Conservation (phyloP, 2,888 invertebrate genomes). For the Hipparchia sbordonii region DNA sequence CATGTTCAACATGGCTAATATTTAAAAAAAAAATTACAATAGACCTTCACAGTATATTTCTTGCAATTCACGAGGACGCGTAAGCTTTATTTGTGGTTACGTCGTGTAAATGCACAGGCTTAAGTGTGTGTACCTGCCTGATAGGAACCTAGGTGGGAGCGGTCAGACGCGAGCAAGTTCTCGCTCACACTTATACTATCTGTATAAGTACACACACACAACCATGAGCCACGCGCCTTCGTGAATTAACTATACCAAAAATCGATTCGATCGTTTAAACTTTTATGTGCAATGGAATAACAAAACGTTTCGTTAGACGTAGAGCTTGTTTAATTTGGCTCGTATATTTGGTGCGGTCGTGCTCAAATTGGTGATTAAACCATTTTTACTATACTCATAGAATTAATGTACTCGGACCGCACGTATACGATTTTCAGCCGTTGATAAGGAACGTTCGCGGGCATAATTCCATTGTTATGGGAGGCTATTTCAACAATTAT, state of each 20-base stretch:
- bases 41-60: too few relatives aligned
- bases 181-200: too few relatives aligned
- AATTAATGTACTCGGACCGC: slow-evolving; percentile 32
- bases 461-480: slow-evolving; percentile 29
- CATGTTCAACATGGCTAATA: too few relatives aligned
- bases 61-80: too few relatives aligned
- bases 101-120: too few relatives aligned
- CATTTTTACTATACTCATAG: slow-evolving; percentile 41
- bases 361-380: slow-evolving; percentile 47
- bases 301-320: slow-evolving; percentile 40
- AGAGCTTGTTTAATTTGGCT: slow-evolving; percentile 52
- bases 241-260: neutral
- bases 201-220: too few relatives aligned
- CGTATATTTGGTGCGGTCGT: slow-evolving; percentile 44
- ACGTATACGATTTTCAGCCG: slow-evolving; percentile 34
- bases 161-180: too few relatives aligned
- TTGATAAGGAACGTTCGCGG: slow-evolving; percentile 36
- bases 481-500: slow-evolving; percentile 31
- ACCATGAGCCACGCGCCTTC: too few relatives aligned
- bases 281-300: slow-evolving; percentile 32
- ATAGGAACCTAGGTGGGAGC: too few relatives aligned
- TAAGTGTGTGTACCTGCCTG: too few relatives aligned
- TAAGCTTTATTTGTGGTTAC: too few relatives aligned
- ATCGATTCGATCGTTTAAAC: neutral
- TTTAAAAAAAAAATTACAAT: too few relatives aligned